Evolutionary conservation across 2,888 invertebrate species (phyloP).

Genomic region (Alcis repandata): DNA sequence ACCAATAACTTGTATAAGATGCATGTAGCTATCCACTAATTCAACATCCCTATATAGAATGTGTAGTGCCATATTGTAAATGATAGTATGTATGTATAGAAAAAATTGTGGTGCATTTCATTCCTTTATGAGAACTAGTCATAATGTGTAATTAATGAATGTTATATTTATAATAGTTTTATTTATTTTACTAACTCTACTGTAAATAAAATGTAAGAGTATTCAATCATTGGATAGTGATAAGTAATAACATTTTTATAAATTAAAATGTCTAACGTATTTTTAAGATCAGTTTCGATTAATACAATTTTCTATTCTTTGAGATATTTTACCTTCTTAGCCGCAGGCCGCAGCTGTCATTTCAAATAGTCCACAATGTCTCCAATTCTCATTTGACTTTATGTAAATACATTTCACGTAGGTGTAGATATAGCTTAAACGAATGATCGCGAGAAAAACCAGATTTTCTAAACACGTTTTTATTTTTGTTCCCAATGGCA

Average conservation of each 20-base stretch:
- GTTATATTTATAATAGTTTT: slow-evolving; percentile 53
- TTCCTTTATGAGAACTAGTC: slow-evolving; percentile 78
- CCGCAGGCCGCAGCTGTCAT: background rate
- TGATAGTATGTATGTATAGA: slow-evolving; percentile 54
- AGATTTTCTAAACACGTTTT: slow-evolving; percentile 11
- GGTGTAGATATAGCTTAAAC: slow-evolving; percentile 9
- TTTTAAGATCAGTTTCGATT: background rate
- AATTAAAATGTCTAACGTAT: background rate
- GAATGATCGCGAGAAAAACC: slow-evolving; percentile 7
- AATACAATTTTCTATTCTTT: background rate
- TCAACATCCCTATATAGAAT: slow-evolving; percentile 49
- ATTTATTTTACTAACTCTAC: slow-evolving; percentile 59
- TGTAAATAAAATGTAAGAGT: slow-evolving; percentile 27
- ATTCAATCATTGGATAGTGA: background rate
- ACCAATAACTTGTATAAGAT: slow-evolving; percentile 64
- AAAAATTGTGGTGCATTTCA: slow-evolving; percentile 75
- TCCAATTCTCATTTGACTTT: background rate
- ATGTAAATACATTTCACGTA: background rate
- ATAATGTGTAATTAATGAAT: slow-evolving; percentile 66
- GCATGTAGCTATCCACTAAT: slow-evolving; percentile 43
- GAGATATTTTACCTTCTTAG: background rate
- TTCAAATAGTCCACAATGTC: background rate
- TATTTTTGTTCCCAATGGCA: slow-evolving; percentile 1
- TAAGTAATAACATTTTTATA: slow-evolving; percentile 1
- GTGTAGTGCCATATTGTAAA: slow-evolving; percentile 69